Conservation (phyloP, 2,797 vertebrate genomes). For the Hirundo rustica region DNA sequence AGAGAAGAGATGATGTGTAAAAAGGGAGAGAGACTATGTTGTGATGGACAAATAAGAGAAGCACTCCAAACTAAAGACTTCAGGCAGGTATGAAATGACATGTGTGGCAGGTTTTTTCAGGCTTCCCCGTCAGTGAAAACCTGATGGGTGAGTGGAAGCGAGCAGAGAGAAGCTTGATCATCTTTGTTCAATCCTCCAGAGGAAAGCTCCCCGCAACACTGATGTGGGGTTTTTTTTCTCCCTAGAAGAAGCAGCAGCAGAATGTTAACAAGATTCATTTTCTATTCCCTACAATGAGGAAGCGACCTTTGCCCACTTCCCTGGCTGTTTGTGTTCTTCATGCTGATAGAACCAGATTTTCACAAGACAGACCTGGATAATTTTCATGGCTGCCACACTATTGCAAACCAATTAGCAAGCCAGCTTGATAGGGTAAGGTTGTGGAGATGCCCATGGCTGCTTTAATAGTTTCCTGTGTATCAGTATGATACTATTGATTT, state of each 20-base stretch:
- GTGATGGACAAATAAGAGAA: conserved; percentile 12
- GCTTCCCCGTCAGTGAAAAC: background rate
- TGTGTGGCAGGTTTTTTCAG: conserved; percentile 14
- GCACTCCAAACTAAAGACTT: conserved; percentile 7
- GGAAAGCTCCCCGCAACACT: conserved; percentile 11
- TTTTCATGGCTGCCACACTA: conserved; percentile 32
- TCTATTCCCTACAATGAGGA: conserved; percentile 31
- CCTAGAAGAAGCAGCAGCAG: conserved; percentile 40
- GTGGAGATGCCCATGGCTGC: conserved; percentile 35
- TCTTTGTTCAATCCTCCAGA: conserved; percentile 35
- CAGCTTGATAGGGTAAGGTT: conserved; percentile 54
- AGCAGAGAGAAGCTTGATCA: conserved; percentile 39
- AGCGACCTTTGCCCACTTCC: conserved; percentile 35
- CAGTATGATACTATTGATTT: conserved; percentile 60
- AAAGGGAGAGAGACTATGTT: background rate
- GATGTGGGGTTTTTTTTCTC: background rate
- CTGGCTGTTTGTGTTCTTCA: conserved; percentile 54
- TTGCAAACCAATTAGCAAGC: conserved; percentile 62
- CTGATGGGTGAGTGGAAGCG: conserved; percentile 37
- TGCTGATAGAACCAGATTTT: conserved; percentile 50
- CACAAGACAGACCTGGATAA: conserved; percentile 51
- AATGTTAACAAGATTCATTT: conserved; percentile 72
- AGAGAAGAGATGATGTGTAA: accelerated
- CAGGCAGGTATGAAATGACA: conserved; percentile 50
- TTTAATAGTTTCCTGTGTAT: conserved; percentile 63